Conservation (phyloP, 2,113 vertebrate genomes). For the Nicator chloris region DNA sequence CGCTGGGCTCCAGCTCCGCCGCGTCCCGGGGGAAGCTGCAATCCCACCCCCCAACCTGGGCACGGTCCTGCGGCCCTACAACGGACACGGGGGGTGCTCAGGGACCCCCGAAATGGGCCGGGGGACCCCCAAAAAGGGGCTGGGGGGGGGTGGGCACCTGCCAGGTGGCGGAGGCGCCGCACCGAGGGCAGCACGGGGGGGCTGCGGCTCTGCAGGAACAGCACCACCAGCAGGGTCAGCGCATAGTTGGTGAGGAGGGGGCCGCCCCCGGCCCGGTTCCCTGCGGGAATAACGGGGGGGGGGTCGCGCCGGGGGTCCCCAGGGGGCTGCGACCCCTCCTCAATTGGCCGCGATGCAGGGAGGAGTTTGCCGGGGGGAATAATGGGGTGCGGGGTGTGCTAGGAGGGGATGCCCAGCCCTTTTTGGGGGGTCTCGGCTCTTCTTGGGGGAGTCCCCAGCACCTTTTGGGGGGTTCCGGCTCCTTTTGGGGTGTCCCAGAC, state of each 20-base stretch:
- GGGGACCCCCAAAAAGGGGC: background rate
- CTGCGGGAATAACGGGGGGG: background rate
- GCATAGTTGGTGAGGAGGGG: conserved; percentile 91
- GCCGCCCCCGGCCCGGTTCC: conserved; percentile 76
- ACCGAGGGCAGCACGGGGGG: conserved; percentile 83
- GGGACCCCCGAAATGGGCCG: background rate
- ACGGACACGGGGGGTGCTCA: background rate
- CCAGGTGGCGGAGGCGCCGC: conserved; percentile 74
- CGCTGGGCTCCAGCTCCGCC: background rate
- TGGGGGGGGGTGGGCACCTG: conserved; percentile 68
- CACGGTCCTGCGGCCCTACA: background rate
- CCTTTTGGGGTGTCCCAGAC: background rate
- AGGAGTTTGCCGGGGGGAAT: too few species aligned
- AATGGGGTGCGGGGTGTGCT: too few species aligned
- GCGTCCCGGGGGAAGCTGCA: background rate
- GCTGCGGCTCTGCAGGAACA: conserved; percentile 86
- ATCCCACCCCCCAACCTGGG: background rate
- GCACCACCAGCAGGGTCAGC: conserved; percentile 86
- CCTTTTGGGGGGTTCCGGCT: conserved; percentile 46
- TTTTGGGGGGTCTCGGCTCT: conserved; percentile 23
- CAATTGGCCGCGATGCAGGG: too few species aligned
- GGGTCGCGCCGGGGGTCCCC: background rate
- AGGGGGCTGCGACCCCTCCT: background rate
- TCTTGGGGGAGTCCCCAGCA: conserved; percentile 32
- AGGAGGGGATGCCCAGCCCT: conserved; percentile 47